Evolutionary conservation across 2,888 invertebrate genomes (phyloP).

Genomic region (Pterobdella sp.): DNA sequence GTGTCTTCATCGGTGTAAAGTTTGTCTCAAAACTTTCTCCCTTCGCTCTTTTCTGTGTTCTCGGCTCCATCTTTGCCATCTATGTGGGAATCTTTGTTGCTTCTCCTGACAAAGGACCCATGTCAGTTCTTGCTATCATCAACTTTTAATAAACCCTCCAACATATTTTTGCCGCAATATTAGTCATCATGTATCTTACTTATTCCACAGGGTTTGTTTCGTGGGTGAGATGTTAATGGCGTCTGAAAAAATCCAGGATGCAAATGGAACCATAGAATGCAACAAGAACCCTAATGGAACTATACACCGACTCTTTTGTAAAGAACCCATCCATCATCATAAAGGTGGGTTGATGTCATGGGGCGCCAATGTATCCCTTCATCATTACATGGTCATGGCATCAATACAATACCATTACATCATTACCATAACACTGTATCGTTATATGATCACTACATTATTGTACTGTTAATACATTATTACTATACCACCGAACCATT

Average conservation of each 20-base stretch:
- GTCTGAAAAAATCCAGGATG: conserved; percentile 55
- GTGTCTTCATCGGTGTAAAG: conserved; percentile 90
- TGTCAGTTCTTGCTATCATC: conserved; percentile 28
- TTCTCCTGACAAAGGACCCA: conserved; percentile 33
- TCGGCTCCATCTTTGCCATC: conserved; percentile 86
- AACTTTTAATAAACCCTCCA: not conserved
- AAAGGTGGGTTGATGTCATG: not conserved
- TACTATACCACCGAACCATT: too few relatives aligned
- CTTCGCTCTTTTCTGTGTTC: conserved; percentile 87
- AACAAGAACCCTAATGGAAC: conserved; percentile 64
- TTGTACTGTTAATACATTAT: too few relatives aligned
- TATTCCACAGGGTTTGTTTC: conserved; percentile 76
- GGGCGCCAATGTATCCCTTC: too few relatives aligned
- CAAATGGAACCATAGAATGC: conserved; percentile 57
- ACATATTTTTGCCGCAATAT: too few relatives aligned
- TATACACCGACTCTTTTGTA: conserved; percentile 68
- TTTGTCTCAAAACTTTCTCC: conserved; percentile 98
- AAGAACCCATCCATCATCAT: conserved; percentile 28
- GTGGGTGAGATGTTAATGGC: conserved; percentile 76
- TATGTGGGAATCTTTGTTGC: conserved; percentile 78
- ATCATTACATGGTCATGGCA: too few relatives aligned
- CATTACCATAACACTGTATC: too few relatives aligned
- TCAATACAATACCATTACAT: too few relatives aligned
- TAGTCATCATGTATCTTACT: too few relatives aligned
- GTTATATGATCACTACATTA: too few relatives aligned